Evolutionary conservation across 2,888 invertebrate species (phyloP), one percentile per base, ranked within the genome.

Genomic region (Cryptocheilus praepositus): DNA sequence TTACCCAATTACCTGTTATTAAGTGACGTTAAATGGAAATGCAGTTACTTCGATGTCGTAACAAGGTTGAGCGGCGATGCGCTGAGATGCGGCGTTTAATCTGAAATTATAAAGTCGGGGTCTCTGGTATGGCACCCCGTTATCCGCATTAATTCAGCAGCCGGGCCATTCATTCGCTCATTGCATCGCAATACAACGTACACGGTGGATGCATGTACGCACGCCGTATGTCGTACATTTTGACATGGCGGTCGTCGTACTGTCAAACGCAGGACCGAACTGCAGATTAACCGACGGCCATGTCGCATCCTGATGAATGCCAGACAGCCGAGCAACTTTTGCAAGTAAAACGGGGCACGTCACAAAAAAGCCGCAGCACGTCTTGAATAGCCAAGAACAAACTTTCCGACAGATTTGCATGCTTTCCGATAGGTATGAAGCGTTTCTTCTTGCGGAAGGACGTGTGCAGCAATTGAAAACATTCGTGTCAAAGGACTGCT

Each of bases 61-160:
- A 36, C 7, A 11, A 36, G 11, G 25, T 25, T 16, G 15, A n/a
- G 22, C 0, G 58, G 15, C 52, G 58, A 61, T 53, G 28, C 44
- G 13, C 28, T 13, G 15, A 1, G n/a, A 52, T 53, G 13, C 11
- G 19, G 53, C 53, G 28, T 25, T 61, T 52, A 21, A 61, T 64
- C 59, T 3, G 7, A 13, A 44, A 4, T 7, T 52, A 15, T 28
- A 46, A 5, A 13, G 51, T 60, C 28, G 16, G 45, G 36, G 36
- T 1, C 36, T 4, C 36, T 11, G 36, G 36, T 36, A 64, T 25
- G n/a, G 13, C 21, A 36, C 25, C 44, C 67, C 65, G 67, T 67
- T 67, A 67, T 43, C 55, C 59, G 28, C 59, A 67, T 67, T 67
- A 67, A 64, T 64, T 67, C 67, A 67, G 16, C 44, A 22, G 15